Evolutionary conservation across 2,113 vertebrate genomes (phyloP), one percentile per base, ranked within the genome.

Genomic region (Gasterosteus nipponicus): DNA sequence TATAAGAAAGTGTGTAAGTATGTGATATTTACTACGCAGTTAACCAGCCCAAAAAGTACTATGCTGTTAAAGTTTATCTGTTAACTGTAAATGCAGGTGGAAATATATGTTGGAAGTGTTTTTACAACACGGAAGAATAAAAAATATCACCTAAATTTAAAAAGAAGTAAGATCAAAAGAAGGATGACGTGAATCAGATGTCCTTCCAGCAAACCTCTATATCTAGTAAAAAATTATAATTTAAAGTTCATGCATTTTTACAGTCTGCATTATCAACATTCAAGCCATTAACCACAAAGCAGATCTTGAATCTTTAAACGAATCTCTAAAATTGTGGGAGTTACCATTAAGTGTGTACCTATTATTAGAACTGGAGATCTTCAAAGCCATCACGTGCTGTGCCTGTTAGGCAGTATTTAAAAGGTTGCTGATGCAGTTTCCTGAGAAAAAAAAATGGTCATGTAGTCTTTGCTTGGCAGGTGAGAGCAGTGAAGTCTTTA

Each of bases 381-480:
- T 22, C 16, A n/a, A 22, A 14, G 33, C 22, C 46, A 60, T 38
- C 2, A 29, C 44, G 9, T 44, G 29, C 3, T 4, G 53, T 29
- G 14, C 54, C 26, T 16, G 3, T 47, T 62, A 22, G 33, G 31
- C 16, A 35, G 31, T 16, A 41, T 18, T 60, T 26, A 33, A 53
- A 42, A 69, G 26, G 41, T 22, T 66, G 19, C 18, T 31, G 10
- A 5, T 54, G 18, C 11, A 47, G 35, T 72, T 71, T 12, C 22
- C 42, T 57, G 31, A 65, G 70, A 47, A 71, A 26, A 46, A 39
- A 35, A 2, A 26, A 10, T 54, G 59, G 65, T 33, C 54, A 66
- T 65, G 42, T 70, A 38, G 15, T 29, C 11, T 67, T 73, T 73
- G 33, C 42, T 67, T 62, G 18, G n/a, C 38, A 49, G 46, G 56